Base-by-base conservation (phyloP, 2,797 vertebrate genomes). In the Vireo griseus region DNA sequence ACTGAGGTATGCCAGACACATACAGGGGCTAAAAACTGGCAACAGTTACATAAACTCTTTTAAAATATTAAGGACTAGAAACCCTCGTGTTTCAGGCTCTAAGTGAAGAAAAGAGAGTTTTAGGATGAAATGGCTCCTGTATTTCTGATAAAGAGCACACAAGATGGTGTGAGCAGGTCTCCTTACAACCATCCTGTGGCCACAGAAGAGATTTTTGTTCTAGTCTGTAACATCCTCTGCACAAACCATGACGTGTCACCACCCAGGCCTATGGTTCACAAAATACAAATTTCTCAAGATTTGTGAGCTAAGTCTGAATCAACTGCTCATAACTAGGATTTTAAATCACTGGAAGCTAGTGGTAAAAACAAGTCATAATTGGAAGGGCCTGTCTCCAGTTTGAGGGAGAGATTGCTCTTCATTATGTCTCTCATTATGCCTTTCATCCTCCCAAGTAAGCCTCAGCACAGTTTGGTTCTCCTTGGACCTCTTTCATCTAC, bases 401-500 rank as follows among this genome's bases (percentile, higher is more conserved):
- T 79, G 81, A 85, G 72, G 68, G 55, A 90, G 78, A 92, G 69
- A 83, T 16, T 74, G 91, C n/a, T 69, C 73, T 95, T 95, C 73
- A 92, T 97, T 96, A 91, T 33, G 45, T 74, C 58, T 76, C 94
- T 95, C 92, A 92, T 96, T 95, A 95, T 10, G 14, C 80, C 89
- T 96, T 97, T 97, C 83, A 97, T 96, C 92, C 65, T 95, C 67
- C 90, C 37, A 59, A 96, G 35, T 42, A 94, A 91, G 83, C 90
- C 86, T 86, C 47, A 8, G 89, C 91, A 92, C 68, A 92, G 94
- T 95, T 94, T 94, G 89, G 92, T 77, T 93, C 86, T 95, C 54
- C 66, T 92, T 68, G 82, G 92, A 83, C 84, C 63, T 85, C 94
- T 97, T 97, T 96, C 59, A 97, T 97, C 93, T 96, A 63, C 87